phyloP scores from a whole-genome alignment of 2,888 invertebrate genomes.

The Megastigmus dorsalis region DNA sequence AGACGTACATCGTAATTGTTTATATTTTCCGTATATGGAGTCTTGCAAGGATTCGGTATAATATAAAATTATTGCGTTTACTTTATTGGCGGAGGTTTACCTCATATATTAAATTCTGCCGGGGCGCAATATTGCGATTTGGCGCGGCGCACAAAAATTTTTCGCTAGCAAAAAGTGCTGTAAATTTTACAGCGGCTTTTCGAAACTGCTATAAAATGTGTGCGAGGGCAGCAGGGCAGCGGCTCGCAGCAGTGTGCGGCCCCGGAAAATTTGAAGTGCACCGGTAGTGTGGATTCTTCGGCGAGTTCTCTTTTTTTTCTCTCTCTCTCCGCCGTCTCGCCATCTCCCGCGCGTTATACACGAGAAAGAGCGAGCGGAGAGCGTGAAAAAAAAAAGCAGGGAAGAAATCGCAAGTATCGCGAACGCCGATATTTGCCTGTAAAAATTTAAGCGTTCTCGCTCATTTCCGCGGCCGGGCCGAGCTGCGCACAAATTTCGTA shows the following conservation, averaged over 20 bases:
- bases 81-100: conserved; percentile 1
- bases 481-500: conserved; percentile 18
- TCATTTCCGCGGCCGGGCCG: not conserved
- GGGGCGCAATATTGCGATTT: conserved; percentile 1
- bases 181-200: conserved; percentile 40
- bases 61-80: conserved; percentile 13
- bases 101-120: not conserved
- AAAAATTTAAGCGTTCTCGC: not conserved
- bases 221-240: too few species aligned
- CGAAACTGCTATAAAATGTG: conserved; percentile 28
- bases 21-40: too few species aligned
- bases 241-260: not conserved
- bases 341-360: too few species aligned
- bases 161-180: not conserved
- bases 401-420: not conserved
- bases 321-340: not conserved
- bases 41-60: not conserved
- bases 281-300: conserved; percentile 3
- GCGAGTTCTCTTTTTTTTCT: not conserved
- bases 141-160: not conserved
- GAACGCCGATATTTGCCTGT: conserved; percentile 7
- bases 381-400: not conserved
- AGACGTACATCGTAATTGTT: too few species aligned
- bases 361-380: too few species aligned
- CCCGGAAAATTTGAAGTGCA: conserved; percentile 20